Conservation (phyloP, 2,888 invertebrate genomes). For the Caprella mutica region DNA sequence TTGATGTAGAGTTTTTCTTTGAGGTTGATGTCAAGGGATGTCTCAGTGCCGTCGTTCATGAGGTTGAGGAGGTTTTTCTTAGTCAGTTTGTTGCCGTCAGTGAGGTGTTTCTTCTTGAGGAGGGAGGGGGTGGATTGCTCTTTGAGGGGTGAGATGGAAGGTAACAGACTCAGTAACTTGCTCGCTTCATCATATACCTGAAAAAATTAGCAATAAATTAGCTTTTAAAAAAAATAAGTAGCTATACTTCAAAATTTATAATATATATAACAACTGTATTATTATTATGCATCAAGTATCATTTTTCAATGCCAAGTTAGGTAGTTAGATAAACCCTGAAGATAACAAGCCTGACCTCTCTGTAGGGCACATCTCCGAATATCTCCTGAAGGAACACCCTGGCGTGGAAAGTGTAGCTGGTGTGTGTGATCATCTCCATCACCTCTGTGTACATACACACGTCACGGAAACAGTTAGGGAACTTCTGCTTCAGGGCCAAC, state of each 20-base stretch:
- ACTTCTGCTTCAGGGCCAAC: constrained; percentile 46
- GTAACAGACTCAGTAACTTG: too few species aligned
- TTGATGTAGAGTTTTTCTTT: too few species aligned
- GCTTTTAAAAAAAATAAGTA: too few species aligned
- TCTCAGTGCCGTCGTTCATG: too few species aligned
- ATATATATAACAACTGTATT: background rate
- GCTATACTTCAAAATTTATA: background rate
- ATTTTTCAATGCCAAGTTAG: background rate
- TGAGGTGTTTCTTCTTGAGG: too few species aligned
- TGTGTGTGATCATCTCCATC: constrained; percentile 61
- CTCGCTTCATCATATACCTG: too few species aligned
- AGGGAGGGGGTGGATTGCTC: too few species aligned
- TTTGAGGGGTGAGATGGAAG: too few species aligned
- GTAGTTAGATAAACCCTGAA: background rate
- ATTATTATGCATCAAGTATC: background rate
- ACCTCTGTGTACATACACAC: constrained; percentile 88
- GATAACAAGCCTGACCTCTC: constrained; percentile 37
- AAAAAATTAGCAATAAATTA: too few species aligned
- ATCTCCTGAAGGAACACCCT: constrained; percentile 84
- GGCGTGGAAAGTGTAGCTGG: constrained; percentile 68
- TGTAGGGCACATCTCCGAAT: constrained; percentile 72
- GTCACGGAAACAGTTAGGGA: constrained; percentile 53
- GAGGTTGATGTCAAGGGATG: too few species aligned
- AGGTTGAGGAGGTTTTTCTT: too few species aligned
- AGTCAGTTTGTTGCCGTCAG: too few species aligned